Conservation (phyloP, 2,113 vertebrate genomes). For the Monopterus albus region DNA sequence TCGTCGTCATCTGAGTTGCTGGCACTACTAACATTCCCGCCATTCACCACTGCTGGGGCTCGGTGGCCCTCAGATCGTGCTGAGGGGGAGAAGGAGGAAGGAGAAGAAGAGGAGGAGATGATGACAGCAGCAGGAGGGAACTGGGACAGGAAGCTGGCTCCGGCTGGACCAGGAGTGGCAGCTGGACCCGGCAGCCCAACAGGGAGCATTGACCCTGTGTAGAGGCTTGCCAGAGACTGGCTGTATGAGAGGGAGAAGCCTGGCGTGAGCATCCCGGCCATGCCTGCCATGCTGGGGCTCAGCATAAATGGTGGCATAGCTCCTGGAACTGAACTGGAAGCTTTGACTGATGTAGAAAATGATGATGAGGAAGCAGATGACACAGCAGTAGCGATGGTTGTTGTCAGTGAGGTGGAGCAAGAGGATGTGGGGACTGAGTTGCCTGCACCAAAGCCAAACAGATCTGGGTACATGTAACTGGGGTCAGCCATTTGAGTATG, state of each 20-base stretch:
- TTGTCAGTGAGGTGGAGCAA: slow-evolving; percentile 84
- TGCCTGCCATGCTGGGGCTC: slow-evolving; percentile 81
- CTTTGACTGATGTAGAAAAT: slow-evolving; percentile 83
- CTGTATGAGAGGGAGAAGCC: slow-evolving; percentile 90
- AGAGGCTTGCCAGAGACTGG: slow-evolving; percentile 87
- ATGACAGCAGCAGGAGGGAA: slow-evolving; percentile 80
- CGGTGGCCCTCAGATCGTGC: slow-evolving; percentile 83
- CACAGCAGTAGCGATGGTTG: slow-evolving; percentile 58
- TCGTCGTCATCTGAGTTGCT: slow-evolving; percentile 79
- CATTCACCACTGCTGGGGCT: slow-evolving; percentile 79
- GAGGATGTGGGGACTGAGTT: slow-evolving; percentile 73
- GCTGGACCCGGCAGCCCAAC: slow-evolving; percentile 84
- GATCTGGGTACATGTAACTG: slow-evolving; percentile 90
- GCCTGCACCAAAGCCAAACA: slow-evolving; percentile 57
- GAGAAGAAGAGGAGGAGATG: slow-evolving; percentile 82
- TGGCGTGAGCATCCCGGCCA: slow-evolving; percentile 87
- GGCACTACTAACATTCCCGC: slow-evolving; percentile 62
- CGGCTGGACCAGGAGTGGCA: slow-evolving; percentile 88
- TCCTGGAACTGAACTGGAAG: slow-evolving; percentile 85
- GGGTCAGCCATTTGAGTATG: slow-evolving; percentile 87
- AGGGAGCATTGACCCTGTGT: slow-evolving; percentile 71
- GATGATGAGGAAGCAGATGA: slow-evolving; percentile 78
- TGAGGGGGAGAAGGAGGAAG: slow-evolving; percentile 82
- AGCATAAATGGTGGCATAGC: slow-evolving; percentile 89
- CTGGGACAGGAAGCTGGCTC: slow-evolving; percentile 89